Evolutionary conservation across 2,113 vertebrate species (phyloP).

Genomic region (Cepphus grylle): DNA sequence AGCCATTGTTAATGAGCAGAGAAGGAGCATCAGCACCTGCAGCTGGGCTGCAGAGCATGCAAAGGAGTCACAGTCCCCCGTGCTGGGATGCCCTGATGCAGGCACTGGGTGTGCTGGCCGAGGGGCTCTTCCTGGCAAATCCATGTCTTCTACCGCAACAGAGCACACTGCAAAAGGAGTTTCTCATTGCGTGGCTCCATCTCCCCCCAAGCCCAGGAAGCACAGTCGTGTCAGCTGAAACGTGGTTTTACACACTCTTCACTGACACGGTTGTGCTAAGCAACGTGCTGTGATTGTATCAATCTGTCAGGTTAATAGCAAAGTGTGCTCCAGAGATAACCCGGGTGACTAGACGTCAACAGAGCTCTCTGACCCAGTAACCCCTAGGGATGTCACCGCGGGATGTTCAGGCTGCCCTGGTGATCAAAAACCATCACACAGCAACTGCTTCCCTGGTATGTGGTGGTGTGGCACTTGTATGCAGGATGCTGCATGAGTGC

Average conservation of each 20-base stretch:
- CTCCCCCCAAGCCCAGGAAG: neutral
- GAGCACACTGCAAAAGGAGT: neutral
- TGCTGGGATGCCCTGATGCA: neutral
- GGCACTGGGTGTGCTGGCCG: neutral
- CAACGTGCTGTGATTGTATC: no score
- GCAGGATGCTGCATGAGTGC: neutral
- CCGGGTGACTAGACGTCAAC: neutral
- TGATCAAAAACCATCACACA: neutral
- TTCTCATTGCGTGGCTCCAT: neutral
- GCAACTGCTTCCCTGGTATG: rapidly evolving
- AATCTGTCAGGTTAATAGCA: neutral
- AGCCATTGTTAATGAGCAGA: neutral
- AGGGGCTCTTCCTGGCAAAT: neutral
- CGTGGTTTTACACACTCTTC: rapidly evolving
- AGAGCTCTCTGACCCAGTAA: neutral
- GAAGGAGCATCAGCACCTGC: neutral
- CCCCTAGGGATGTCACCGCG: neutral
- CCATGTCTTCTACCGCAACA: rapidly evolving
- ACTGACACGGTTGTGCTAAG: neutral
- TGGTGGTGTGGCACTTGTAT: no score
- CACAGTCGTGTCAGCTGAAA: rapidly evolving
- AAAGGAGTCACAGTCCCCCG: neutral
- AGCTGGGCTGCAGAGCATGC: neutral
- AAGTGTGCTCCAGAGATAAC: neutral
- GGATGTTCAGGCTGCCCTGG: neutral